Conservation (phyloP, 2,888 invertebrate species). For the Ornithoptera alexandrae region DNA sequence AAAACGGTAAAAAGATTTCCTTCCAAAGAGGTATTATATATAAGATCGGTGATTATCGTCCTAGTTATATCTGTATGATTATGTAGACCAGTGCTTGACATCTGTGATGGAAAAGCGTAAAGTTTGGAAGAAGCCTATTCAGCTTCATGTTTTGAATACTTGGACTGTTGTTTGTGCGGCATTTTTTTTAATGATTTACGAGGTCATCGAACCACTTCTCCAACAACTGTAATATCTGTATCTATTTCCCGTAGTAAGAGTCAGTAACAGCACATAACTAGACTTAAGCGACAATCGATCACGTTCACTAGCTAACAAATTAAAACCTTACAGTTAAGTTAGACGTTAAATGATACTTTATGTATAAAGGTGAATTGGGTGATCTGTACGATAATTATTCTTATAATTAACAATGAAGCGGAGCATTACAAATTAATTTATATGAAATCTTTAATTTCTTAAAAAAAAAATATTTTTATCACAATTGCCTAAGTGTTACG, state of each 20-base stretch:
- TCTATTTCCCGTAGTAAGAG: constrained; percentile 36
- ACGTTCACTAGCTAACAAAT: constrained; percentile 54
- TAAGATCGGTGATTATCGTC: constrained; percentile 1
- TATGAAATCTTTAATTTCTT: constrained; percentile 22
- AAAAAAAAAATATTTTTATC: constrained; percentile 27
- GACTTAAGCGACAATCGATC: constrained; percentile 54
- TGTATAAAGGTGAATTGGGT: constrained; percentile 24
- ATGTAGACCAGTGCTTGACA: too few species aligned
- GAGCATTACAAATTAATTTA: constrained; percentile 16
- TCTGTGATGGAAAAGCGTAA: too few species aligned
- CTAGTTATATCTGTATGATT: too few species aligned
- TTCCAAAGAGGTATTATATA: constrained; percentile 25
- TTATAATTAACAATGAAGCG: constrained; percentile 10
- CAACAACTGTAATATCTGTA: not conserved
- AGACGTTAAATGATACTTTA: constrained; percentile 35
- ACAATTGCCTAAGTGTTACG: constrained; percentile 29
- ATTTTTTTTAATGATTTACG: too few species aligned
- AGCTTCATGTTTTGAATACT: too few species aligned
- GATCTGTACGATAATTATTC: constrained; percentile 5
- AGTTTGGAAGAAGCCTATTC: too few species aligned
- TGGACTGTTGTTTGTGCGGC: too few species aligned
- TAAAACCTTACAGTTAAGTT: constrained; percentile 38
- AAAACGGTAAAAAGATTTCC: constrained; percentile 2
- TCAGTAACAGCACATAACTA: constrained; percentile 48
- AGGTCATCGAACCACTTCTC: not conserved